Evolutionary conservation across 2,888 invertebrate genomes (phyloP), one percentile per base, ranked within the genome.

Genomic region (Andrena fulva): DNA sequence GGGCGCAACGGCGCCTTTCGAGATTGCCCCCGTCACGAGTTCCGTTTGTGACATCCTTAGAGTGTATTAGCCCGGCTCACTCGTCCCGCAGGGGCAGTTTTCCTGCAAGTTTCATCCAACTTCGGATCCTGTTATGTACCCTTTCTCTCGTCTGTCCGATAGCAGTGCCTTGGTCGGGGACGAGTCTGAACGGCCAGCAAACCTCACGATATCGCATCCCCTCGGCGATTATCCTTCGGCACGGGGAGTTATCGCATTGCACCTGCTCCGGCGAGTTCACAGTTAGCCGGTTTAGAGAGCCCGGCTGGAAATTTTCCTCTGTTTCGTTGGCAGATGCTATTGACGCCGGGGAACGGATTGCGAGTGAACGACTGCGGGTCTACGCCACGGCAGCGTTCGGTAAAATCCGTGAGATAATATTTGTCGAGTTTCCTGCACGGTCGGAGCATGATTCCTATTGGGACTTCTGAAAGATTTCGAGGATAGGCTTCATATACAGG

Each of bases 41-140:
- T 77, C 52, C 85, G 84, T 77, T 85, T 80, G 71, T 72, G 85
- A 89, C 85, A 81, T 87, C 82, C 85, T 82, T 66, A 66, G 72
- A 85, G 79, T 82, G 87, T 87, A 89, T 90, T 90, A 88, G 85
- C 68, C 67, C 62, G 80, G 77, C 84, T 84, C 85, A 78, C 76
- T 82, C 76, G 80, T 86, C 90, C 84, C 89, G 67, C 72, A 86
- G 85, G 90, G 84, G 85, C 84, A 89, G 87, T 90, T 87, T 86
- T 82, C 87, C 80, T 78, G 64, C 62, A 89, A 90, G 89, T 90
- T 90, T 86, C 87, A 84, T 85, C 84, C 87, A 89, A 90, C 87
- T 90, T 90, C 84, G 80, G 84, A 84, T 73, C 79, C 80, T 64
- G 66, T 73, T 70, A 68, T 63, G 68, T 52, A 50, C 75, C 63